phyloP scores from a whole-genome alignment of 2,113 vertebrate species.

The Xiphophorus couchianus region DNA sequence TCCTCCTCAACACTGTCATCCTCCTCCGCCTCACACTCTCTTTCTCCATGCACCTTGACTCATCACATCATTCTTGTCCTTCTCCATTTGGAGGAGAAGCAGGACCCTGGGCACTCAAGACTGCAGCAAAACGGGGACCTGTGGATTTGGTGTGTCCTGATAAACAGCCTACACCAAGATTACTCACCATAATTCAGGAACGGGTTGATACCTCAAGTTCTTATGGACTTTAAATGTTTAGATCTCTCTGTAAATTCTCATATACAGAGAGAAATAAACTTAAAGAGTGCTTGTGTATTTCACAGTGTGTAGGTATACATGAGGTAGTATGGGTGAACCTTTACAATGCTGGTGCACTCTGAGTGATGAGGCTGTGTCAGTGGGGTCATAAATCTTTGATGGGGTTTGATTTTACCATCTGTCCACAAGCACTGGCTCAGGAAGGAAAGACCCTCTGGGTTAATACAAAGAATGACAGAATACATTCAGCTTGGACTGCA shows the following conservation, averaged over 20 bases:
- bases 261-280: constrained; percentile 1
- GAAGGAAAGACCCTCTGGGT: constrained; percentile 16
- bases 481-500: background rate
- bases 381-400: constrained; percentile 80
- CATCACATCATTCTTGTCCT: constrained; percentile 69
- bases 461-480: background rate
- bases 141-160: constrained; percentile 48
- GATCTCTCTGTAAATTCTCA: background rate
- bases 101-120: constrained; percentile 56
- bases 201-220: background rate
- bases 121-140: constrained; percentile 61
- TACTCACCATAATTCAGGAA: constrained; percentile 10
- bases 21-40: constrained; percentile 45
- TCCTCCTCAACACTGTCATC: constrained; percentile 65
- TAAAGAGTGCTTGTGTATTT: background rate
- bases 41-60: constrained; percentile 61
- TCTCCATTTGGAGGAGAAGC: constrained; percentile 62
- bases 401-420: constrained; percentile 77
- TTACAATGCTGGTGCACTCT: constrained; percentile 52
- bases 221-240: background rate
- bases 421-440: constrained; percentile 57
- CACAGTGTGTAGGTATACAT: constrained; percentile 22
- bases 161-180: constrained; percentile 59
- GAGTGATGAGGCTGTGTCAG: constrained; percentile 57
- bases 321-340: constrained; percentile 39